Base-by-base conservation (phyloP, 2,113 vertebrate species). In the Lophius piscatorius region DNA sequence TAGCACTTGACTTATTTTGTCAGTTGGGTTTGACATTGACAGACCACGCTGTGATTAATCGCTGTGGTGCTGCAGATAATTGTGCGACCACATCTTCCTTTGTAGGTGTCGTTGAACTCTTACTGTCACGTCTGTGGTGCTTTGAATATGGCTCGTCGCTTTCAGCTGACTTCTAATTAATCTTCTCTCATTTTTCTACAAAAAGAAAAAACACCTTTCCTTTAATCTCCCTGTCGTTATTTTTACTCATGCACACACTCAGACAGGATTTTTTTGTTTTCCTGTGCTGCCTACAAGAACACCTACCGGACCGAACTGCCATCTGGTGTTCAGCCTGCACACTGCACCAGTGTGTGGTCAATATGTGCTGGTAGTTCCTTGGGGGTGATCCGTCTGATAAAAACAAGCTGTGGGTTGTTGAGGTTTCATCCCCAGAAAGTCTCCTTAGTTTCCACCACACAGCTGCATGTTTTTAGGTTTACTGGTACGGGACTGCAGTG, bases 381-480 rank as follows among this genome's bases (percentile, higher is more conserved):
- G 72, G 58, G 36, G 67, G 49, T 44, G 31, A 80, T 42, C 52
- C 39, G 56, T 64, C 82, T 84, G 80, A 83, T 76, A 82, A 73
- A 83, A 85, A 76, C 82, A 84, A 83, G 79, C 79, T 83, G 81
- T 65, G 29, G 52, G 49, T 66, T 39, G 4, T 51, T 80, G 81
- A 26, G 83, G 84, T 84, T 83, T 81, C 47, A 72, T 82, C 78
- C 63, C 70, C 68, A 73, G 51, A 86, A 80, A 74, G 70, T 74
- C 81, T 80, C 40, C 74, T 76, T 56, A 58, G 71, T 84, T 88
- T 82, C 68, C 78, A 81, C 67, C 57, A 54, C 76, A 76, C 85
- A 86, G 83, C 80, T 88, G 83, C 66, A 78, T 86, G 84, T 80
- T 85, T 86, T 85, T 84, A 81, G 64, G 70, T 74, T 48, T 83